Conservation (phyloP, 1,140 invertebrate genomes). For the Pogonomyrmex barbatus region DNA sequence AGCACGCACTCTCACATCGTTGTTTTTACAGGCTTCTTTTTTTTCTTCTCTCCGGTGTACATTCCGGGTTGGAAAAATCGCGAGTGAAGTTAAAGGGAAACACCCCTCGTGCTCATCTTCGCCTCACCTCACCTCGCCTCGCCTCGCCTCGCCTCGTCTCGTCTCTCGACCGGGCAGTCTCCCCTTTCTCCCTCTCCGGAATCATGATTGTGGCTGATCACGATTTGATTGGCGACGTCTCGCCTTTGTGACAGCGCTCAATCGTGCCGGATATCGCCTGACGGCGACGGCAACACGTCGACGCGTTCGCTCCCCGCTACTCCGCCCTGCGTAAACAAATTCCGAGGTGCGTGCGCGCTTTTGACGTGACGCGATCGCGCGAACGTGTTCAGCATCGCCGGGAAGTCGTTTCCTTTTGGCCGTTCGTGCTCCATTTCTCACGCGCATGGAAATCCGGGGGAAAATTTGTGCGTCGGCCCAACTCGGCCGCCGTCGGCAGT, state of each 20-base stretch:
- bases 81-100: background rate
- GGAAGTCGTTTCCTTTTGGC: background rate
- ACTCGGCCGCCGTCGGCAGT: too few relatives aligned
- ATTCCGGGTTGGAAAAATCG: background rate
- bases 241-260: slow-evolving; percentile 21
- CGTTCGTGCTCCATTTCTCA: background rate
- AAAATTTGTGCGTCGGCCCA: background rate
- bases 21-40: background rate
- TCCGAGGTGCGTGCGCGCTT: slow-evolving; percentile 31
- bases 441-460: background rate
- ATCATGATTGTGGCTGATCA: background rate
- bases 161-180: background rate
- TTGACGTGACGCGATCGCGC: slow-evolving; percentile 30
- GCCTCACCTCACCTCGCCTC: background rate
- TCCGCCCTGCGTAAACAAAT: slow-evolving; percentile 14
- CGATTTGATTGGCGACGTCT: background rate
- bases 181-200: background rate
- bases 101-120: background rate
- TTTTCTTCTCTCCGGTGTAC: background rate
- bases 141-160: background rate
- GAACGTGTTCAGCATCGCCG: slow-evolving; percentile 24
- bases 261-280: slow-evolving; percentile 4
- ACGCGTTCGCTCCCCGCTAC: too few relatives aligned
- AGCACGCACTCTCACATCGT: background rate
- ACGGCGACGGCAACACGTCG: background rate